Conservation (phyloP, 2,113 vertebrate species). For the Phyllostomus hastatus region DNA sequence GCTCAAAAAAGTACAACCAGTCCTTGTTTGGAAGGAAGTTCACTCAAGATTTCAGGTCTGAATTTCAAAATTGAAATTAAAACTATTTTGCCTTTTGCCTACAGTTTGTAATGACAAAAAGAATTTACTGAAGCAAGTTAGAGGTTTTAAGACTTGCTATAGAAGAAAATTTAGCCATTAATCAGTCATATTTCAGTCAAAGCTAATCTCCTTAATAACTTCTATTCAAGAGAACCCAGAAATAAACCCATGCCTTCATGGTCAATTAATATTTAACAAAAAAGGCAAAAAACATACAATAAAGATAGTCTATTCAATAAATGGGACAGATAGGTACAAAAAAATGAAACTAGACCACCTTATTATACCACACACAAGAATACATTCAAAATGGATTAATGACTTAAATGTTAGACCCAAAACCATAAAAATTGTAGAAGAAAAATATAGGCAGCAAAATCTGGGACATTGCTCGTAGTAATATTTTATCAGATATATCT, state of each 20-base stretch:
- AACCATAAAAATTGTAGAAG: neutral
- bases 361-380: neutral
- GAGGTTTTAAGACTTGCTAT: conserved; percentile 62
- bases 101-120: conserved; percentile 61
- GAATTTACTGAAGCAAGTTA: conserved; percentile 64
- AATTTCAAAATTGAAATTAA: conserved; percentile 72
- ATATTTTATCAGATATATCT: neutral
- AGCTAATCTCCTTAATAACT: conserved; percentile 67
- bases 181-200: conserved; percentile 65
- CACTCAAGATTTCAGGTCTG: conserved; percentile 52
- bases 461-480: neutral
- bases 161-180: conserved; percentile 68
- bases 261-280: neutral
- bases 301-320: neutral
- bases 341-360: neutral
- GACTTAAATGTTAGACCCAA: neutral
- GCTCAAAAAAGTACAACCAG: neutral
- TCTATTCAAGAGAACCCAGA: conserved; percentile 45
- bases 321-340: neutral
- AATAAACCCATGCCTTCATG: neutral
- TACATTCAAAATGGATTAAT: neutral
- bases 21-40: conserved; percentile 24
- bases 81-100: conserved; percentile 48
- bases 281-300: neutral
- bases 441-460: neutral